A percentile compares a stretch with the other conserved stretches of the same genome.
Evolutionary conservation across 1,140 invertebrate genomes (phyloP).

Genomic region (Bombus fervidus): DNA sequence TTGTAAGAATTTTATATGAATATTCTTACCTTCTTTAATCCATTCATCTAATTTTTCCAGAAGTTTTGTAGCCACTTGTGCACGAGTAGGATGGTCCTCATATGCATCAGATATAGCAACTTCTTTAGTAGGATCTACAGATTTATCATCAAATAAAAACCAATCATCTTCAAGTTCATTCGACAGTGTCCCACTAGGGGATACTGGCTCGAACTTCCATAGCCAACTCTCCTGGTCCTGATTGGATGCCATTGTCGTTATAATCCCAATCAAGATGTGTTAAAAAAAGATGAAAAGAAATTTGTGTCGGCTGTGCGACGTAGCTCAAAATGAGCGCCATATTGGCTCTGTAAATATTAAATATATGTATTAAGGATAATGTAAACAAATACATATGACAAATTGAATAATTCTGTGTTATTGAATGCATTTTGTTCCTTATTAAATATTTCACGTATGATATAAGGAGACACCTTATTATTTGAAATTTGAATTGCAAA

Average conservation of each 20-base stretch:
- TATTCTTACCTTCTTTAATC: slow-evolving; percentile 79
- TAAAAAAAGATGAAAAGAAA: slow-evolving; percentile 72
- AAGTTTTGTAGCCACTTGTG: slow-evolving; percentile 76
- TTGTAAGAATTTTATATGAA: neutral
- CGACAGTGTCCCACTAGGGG: slow-evolving; percentile 74
- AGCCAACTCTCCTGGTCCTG: slow-evolving; percentile 73
- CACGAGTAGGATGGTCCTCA: slow-evolving; percentile 72
- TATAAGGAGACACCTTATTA: neutral
- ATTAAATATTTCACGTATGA: neutral
- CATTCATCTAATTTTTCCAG: slow-evolving; percentile 79
- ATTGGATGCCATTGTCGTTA: slow-evolving; percentile 70
- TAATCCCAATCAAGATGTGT: slow-evolving; percentile 64
- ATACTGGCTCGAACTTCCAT: slow-evolving; percentile 82
- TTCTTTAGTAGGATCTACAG: slow-evolving; percentile 65
- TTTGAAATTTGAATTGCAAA: neutral
- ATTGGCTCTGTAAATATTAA: slow-evolving; percentile 72
- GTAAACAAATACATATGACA: neutral
- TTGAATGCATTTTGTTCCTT: neutral
- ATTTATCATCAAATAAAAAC: slow-evolving; percentile 70
- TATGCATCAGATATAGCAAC: slow-evolving; percentile 59
- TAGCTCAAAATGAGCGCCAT: slow-evolving; percentile 75
- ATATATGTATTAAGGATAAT: neutral
- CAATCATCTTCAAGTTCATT: slow-evolving; percentile 73
- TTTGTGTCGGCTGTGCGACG: slow-evolving; percentile 76
- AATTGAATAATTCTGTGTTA: neutral